Percentiles rank a stretch among this genome's conserved stretches.
Evolutionary conservation across 2,113 vertebrate genomes (phyloP).

Genomic region (Pteropus alecto): DNA sequence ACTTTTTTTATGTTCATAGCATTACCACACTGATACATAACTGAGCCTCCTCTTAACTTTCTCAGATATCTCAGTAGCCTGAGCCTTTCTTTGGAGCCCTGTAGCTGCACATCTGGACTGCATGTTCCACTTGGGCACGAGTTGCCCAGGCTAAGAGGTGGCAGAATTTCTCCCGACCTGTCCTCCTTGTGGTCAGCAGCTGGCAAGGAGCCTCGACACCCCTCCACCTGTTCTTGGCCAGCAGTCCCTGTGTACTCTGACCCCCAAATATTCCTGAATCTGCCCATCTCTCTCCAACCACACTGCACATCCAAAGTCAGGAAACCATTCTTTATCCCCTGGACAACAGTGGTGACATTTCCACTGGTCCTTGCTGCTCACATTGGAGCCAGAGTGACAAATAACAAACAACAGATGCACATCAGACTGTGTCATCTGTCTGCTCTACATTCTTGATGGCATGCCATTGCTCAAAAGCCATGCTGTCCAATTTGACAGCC

Average conservation of each 20-base stretch:
- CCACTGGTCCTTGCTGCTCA: not conserved
- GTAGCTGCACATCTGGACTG: no score
- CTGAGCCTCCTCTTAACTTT: not conserved
- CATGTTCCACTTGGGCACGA: fast-evolving
- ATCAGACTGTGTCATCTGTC: not conserved
- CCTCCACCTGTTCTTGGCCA: not conserved
- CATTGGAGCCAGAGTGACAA: not conserved
- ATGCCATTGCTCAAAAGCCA: not conserved
- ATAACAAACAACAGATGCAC: not conserved
- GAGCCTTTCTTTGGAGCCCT: not conserved
- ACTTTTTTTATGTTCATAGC: not conserved
- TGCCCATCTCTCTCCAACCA: not conserved
- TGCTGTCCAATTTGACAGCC: not conserved
- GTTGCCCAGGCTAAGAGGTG: not conserved
- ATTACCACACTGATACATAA: fast-evolving
- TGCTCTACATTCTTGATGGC: not conserved
- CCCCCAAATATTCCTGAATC: not conserved
- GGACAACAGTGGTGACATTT: fast-evolving
- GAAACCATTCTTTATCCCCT: not conserved
- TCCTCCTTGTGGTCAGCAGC: not conserved
- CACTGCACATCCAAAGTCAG: not conserved
- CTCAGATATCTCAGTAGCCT: not conserved
- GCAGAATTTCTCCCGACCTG: fast-evolving
- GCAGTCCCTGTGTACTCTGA: not conserved
- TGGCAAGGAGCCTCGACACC: not conserved